phyloP scores from a whole-genome alignment of 2,888 invertebrate genomes.

The Calliphora vomitoria region DNA sequence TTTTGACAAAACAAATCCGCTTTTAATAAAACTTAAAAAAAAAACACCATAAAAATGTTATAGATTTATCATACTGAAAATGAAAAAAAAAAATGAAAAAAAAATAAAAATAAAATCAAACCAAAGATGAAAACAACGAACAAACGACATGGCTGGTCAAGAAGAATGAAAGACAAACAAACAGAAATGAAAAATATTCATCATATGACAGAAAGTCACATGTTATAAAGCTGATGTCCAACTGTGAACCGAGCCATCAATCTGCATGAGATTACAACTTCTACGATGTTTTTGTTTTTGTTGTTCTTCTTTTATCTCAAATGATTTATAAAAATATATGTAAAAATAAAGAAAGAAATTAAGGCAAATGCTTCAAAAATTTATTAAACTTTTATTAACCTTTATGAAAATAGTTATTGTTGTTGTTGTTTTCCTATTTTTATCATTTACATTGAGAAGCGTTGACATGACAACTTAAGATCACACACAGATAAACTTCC shows the following conservation, averaged over 20 bases:
- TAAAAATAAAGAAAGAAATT: conserved; percentile 15
- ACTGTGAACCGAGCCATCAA: conserved; percentile 70
- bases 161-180: conserved; percentile 49
- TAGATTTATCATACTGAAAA: conserved; percentile 67
- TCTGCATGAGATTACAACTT: conserved; percentile 73
- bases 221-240: conserved; percentile 71
- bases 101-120: conserved; percentile 37
- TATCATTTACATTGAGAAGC: conserved; percentile 78
- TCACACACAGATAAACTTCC: conserved; percentile 74
- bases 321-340: conserved; percentile 27
- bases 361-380: conserved; percentile 17
- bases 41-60: conserved; percentile 65
- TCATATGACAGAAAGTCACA: conserved; percentile 68
- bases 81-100: conserved; percentile 11
- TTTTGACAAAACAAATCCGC: conserved; percentile 71
- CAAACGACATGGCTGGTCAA: conserved; percentile 52
- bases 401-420: conserved; percentile 17
- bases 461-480: conserved; percentile 83
- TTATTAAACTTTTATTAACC: conserved; percentile 36
- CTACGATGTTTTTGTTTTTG: conserved; percentile 39
- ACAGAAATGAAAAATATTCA: conserved; percentile 62
- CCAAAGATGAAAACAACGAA: conserved; percentile 44
- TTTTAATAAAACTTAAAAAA: conserved; percentile 55
- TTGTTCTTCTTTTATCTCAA: conserved; percentile 18
- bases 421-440: conserved; percentile 13